phyloP scores from a whole-genome alignment of 2,888 invertebrate species.

The Melanostoma mellinum region DNA sequence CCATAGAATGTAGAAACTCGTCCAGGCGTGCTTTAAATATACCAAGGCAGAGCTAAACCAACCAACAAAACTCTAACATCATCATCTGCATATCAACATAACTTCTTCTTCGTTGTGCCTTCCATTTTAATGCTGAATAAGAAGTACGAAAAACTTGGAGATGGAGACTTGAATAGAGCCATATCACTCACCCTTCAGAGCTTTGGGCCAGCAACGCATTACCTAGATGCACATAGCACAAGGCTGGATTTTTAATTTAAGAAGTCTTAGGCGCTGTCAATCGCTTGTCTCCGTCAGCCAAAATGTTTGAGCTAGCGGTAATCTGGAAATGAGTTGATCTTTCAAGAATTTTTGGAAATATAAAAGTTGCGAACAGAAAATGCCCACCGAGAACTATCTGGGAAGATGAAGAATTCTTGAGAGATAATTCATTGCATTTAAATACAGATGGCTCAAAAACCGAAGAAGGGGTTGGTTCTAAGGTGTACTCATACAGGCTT shows the following conservation, averaged over 20 bases:
- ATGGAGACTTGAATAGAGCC: slow-evolving; percentile 3
- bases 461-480: too few species aligned
- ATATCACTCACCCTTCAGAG: slow-evolving; percentile 9
- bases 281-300: too few species aligned
- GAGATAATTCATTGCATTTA: too few species aligned
- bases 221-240: slow-evolving; percentile 12
- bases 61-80: slow-evolving; percentile 47
- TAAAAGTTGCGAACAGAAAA: too few species aligned
- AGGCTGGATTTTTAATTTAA: neutral
- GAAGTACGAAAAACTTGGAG: slow-evolving; percentile 30
- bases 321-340: too few species aligned
- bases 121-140: slow-evolving; percentile 58
- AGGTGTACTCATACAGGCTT: too few species aligned
- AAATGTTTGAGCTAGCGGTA: too few species aligned
- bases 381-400: too few species aligned
- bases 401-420: too few species aligned
- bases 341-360: too few species aligned
- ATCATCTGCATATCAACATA: slow-evolving; percentile 54
- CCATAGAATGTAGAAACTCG: slow-evolving; percentile 48
- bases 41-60: slow-evolving; percentile 40
- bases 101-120: slow-evolving; percentile 63
- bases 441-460: too few species aligned
- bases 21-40: slow-evolving; percentile 16
- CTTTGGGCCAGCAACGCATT: slow-evolving; percentile 48
- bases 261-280: neutral